phyloP scores from a whole-genome alignment of 2,888 invertebrate genomes.

The Carterocephalus palaemon region DNA sequence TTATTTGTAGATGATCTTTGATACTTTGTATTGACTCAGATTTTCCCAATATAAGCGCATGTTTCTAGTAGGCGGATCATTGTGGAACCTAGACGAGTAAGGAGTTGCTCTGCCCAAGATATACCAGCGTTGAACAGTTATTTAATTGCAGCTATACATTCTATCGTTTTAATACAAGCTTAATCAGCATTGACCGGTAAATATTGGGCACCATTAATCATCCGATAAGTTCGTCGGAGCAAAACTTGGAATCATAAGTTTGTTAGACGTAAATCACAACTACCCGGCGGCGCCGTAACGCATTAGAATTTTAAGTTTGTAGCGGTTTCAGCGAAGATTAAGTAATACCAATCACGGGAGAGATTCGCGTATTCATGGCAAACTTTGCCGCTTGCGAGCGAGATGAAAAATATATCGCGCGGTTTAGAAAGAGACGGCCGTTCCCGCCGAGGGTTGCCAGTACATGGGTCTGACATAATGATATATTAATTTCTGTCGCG shows the following conservation, averaged over 20 bases:
- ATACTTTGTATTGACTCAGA: too few relatives aligned
- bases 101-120: too few relatives aligned
- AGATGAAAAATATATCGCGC: slow-evolving; percentile 33
- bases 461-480: slow-evolving; percentile 76
- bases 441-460: slow-evolving; percentile 37
- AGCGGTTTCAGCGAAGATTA: slow-evolving; percentile 65
- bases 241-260: slow-evolving; percentile 26
- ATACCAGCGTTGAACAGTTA: too few relatives aligned
- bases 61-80: too few relatives aligned
- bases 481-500: slow-evolving; percentile 79
- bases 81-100: too few relatives aligned
- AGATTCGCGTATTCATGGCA: slow-evolving; percentile 65
- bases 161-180: slow-evolving; percentile 56
- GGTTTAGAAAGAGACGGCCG: slow-evolving; percentile 29
- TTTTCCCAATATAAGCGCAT: too few relatives aligned
- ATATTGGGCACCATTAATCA: slow-evolving; percentile 17
- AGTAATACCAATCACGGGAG: slow-evolving; percentile 72
- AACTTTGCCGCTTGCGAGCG: slow-evolving; percentile 60
- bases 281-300: slow-evolving; percentile 58
- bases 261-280: slow-evolving; percentile 34
- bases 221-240: slow-evolving; percentile 15
- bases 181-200: slow-evolving; percentile 32
- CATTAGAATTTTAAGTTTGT: slow-evolving; percentile 67
- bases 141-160: too few relatives aligned
- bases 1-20: too few relatives aligned